phyloP scores from a whole-genome alignment of 2,888 invertebrate species.

The Synergus laeviventris region DNA sequence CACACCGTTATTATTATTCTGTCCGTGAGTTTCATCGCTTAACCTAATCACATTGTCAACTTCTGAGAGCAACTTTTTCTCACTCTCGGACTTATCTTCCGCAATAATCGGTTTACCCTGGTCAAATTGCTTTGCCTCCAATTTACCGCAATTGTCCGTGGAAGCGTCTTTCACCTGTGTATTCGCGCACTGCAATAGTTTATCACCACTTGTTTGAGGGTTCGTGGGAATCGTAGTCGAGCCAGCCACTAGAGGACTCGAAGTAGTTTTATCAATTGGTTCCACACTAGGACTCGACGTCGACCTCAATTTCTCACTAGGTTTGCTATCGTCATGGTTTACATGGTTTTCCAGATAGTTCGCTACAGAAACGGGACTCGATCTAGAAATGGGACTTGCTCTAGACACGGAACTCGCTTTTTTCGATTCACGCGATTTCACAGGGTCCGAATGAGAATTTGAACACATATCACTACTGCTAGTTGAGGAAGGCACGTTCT shows the following conservation, averaged over 20 bases:
- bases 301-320: conserved; percentile 47
- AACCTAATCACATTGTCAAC: conserved; percentile 58
- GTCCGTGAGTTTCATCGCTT: conserved; percentile 63
- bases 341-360: conserved; percentile 32
- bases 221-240: conserved; percentile 60
- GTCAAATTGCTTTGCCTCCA: conserved; percentile 55
- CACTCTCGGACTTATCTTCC: conserved; percentile 40
- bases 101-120: conserved; percentile 49
- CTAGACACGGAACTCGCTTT: conserved; percentile 63
- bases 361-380: conserved; percentile 43
- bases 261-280: conserved; percentile 51
- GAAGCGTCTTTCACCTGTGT: conserved; percentile 57
- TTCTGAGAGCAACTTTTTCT: conserved; percentile 23
- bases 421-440: conserved; percentile 67
- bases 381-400: conserved; percentile 47
- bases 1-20: conserved; percentile 69
- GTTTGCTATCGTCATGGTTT: conserved; percentile 45
- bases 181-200: conserved; percentile 66
- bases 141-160: conserved; percentile 52
- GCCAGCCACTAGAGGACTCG: conserved; percentile 59
- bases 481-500: conserved; percentile 76
- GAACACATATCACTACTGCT: conserved; percentile 74
- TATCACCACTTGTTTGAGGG: conserved; percentile 52
- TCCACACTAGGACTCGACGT: conserved; percentile 42
- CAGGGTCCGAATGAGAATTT: conserved; percentile 71